A percentile compares a stretch with the other conserved stretches of the same genome.
These are phyloP conservation scores for Apoderus coryli DNA, from an alignment of 2,888 invertebrate genomes.

Conservation along the genomic window DNA sequence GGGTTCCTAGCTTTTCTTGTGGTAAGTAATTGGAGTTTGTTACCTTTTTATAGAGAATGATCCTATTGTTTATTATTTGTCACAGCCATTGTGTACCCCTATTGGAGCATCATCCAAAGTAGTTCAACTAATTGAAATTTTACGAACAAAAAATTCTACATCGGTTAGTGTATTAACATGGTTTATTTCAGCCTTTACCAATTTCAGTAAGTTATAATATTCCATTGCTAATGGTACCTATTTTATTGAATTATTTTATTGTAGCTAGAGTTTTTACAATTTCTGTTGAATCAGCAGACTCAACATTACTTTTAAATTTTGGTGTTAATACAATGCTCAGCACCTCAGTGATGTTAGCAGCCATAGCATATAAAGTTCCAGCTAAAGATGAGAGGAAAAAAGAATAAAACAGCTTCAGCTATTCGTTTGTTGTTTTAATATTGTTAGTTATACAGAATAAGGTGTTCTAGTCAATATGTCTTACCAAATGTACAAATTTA, in stretches of 20 bases:
- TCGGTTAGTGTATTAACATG: constrained; percentile 68
- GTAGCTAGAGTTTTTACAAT: constrained; percentile 70
- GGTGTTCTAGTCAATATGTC: too few relatives aligned
- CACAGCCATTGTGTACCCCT: constrained; percentile 61
- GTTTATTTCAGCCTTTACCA: constrained; percentile 68
- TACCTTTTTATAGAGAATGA: constrained; percentile 1
- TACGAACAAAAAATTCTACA: constrained; percentile 54
- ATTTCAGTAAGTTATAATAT: constrained; percentile 50
- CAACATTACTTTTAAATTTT: constrained; percentile 58
- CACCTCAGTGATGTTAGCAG: constrained; percentile 52
- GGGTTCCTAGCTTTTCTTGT: constrained; percentile 43
- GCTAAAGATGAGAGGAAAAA: constrained; percentile 9
- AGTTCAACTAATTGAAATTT: constrained; percentile 59
- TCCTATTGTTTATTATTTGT: constrained; percentile 17
- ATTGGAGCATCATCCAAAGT: constrained; percentile 73
- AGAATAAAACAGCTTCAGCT: too few relatives aligned
- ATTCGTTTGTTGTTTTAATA: too few relatives aligned
- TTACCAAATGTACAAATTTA: too few relatives aligned
- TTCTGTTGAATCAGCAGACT: constrained; percentile 62
- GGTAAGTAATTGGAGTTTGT: constrained; percentile 46
- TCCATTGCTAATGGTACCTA: constrained; percentile 2
- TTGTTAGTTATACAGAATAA: too few relatives aligned
- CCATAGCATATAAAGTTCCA: constrained; percentile 47
- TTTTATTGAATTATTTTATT: constrained; percentile 23
- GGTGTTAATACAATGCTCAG: constrained; percentile 55